These are phyloP conservation scores for Pomacea canaliculata DNA, from an alignment of 2,888 invertebrate genomes.

Conservation along the genomic window DNA sequence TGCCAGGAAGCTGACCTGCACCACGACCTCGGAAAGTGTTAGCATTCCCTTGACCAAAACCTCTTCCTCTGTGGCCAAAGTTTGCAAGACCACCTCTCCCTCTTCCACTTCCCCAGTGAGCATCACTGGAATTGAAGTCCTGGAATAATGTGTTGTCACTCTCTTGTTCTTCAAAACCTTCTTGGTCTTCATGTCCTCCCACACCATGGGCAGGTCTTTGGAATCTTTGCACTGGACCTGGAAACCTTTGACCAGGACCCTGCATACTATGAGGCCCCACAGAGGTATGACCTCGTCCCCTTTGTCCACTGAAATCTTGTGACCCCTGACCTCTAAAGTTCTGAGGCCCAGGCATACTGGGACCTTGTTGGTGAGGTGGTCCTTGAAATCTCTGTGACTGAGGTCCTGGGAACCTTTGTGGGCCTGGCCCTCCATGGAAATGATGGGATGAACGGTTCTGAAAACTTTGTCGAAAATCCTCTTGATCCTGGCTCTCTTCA, in stretches of 20 bases:
- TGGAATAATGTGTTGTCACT: too few relatives aligned
- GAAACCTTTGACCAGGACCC: background rate
- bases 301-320: constrained; percentile 19
- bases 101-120: too few relatives aligned
- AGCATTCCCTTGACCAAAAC: constrained; percentile 9
- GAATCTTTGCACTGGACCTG: constrained; percentile 5
- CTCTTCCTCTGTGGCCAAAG: constrained; percentile 10
- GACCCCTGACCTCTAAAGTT: constrained; percentile 26
- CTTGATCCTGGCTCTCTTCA: constrained; percentile 21
- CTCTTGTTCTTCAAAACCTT: background rate
- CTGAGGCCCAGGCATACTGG: constrained; percentile 6
- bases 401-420: background rate
- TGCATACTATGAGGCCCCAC: background rate
- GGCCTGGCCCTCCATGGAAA: constrained; percentile 8
- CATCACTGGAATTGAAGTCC: too few relatives aligned
- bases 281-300: constrained; percentile 5
- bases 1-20: constrained; percentile 3
- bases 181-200: background rate
- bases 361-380: background rate
- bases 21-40: constrained; percentile 11
- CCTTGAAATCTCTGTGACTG: background rate
- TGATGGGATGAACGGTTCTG: constrained; percentile 2
- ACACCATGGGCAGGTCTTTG: constrained; percentile 12
- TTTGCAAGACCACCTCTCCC: too few relatives aligned
- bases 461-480: constrained; percentile 3